phyloP scores from a whole-genome alignment of 2,888 invertebrate genomes.

The Sialis lutaria region DNA sequence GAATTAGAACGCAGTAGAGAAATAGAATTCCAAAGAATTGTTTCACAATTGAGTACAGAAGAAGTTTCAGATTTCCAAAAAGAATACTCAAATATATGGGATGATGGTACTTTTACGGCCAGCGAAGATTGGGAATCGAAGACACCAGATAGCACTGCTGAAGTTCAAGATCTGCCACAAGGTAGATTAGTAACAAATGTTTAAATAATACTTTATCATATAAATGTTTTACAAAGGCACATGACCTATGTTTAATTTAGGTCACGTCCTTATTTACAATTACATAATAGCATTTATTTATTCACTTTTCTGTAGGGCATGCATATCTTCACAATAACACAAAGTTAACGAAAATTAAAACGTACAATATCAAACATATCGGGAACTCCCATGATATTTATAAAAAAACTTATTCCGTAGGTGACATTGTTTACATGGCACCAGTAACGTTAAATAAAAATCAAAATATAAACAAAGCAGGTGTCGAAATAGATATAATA shows the following conservation, averaged over 20 bases:
- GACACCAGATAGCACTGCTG: conserved; percentile 27
- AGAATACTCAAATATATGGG: conserved; percentile 28
- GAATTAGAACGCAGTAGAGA: conserved; percentile 22
- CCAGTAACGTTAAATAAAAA: conserved; percentile 28
- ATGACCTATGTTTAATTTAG: too few relatives aligned
- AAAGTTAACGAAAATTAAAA: background rate
- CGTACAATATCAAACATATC: conserved; percentile 13
- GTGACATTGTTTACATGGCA: conserved; percentile 27
- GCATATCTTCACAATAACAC: conserved; percentile 4
- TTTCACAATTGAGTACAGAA: conserved; percentile 31
- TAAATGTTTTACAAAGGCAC: too few relatives aligned
- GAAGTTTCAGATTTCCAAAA: conserved; percentile 30
- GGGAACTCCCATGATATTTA: conserved; percentile 9
- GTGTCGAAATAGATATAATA: conserved; percentile 27
- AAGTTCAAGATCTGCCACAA: conserved; percentile 26
- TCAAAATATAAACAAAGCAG: conserved; percentile 38
- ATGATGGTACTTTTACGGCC: conserved; percentile 26
- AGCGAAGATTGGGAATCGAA: conserved; percentile 26
- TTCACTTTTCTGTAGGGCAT: too few relatives aligned
- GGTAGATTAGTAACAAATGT: conserved; percentile 20
- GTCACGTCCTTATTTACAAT: too few relatives aligned
- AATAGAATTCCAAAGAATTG: conserved; percentile 26
- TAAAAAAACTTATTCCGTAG: conserved; percentile 15
- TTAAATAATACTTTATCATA: too few relatives aligned
- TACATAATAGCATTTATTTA: too few relatives aligned